Evolutionary conservation across 2,113 vertebrate genomes (phyloP).

Genomic region (Zingel zingel): DNA sequence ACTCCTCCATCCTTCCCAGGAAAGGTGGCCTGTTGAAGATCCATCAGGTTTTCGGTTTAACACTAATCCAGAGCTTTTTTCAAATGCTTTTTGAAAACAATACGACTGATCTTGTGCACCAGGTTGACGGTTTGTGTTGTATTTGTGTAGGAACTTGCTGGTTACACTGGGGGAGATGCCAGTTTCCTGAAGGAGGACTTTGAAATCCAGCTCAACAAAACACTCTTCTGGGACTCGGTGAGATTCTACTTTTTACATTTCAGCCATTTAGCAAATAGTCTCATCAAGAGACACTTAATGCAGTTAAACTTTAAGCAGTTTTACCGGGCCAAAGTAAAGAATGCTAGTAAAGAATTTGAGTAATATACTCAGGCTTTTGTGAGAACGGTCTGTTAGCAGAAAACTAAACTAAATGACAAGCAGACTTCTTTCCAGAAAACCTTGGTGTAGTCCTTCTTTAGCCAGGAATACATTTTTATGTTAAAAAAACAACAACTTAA

Average conservation of each 20-base stretch:
- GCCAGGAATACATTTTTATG: background rate
- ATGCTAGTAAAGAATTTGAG: background rate
- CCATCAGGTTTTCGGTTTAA: constrained; percentile 88
- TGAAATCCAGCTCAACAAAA: constrained; percentile 93
- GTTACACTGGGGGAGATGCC: constrained; percentile 95
- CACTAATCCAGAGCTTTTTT: background rate
- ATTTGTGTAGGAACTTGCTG: constrained; percentile 90
- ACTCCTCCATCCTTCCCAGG: constrained; percentile 92
- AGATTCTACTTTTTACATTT: constrained; percentile 58
- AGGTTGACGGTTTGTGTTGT: background rate
- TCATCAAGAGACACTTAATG: background rate
- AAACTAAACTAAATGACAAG: background rate
- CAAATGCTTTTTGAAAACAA: background rate
- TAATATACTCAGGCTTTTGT: background rate
- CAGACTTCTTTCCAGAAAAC: background rate
- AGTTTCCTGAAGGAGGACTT: constrained; percentile 97
- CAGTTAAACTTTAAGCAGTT: background rate
- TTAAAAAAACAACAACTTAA: background rate
- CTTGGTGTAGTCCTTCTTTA: background rate
- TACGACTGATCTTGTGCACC: too few relatives aligned
- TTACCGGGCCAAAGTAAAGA: background rate
- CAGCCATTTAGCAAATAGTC: background rate
- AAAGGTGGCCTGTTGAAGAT: constrained; percentile 93
- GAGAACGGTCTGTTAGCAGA: background rate
- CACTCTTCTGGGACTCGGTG: constrained; percentile 91